These are phyloP conservation scores for Polia nebulosa DNA, from an alignment of 2,888 invertebrate species.

Conservation along the genomic window DNA sequence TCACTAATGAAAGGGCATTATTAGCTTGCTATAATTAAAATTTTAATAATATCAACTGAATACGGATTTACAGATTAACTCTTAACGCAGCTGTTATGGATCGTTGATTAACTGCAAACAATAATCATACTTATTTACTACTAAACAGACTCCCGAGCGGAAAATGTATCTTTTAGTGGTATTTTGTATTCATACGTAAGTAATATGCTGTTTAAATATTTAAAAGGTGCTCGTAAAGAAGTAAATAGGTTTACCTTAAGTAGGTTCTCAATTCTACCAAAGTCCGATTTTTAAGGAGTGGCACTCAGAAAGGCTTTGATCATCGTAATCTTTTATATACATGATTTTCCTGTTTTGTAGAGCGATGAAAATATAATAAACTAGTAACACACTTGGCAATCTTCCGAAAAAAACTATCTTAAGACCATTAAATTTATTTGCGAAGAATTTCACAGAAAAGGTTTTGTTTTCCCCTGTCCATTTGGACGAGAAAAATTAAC, in stretches of 20 bases:
- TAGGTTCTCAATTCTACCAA: neutral
- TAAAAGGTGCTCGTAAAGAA: slow-evolving; percentile 12
- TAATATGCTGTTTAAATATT: slow-evolving; percentile 20
- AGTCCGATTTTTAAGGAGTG: slow-evolving; percentile 3
- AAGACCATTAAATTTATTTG: neutral
- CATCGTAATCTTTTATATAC: neutral
- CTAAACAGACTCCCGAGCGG: neutral
- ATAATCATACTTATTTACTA: slow-evolving; percentile 18
- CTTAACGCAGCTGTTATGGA: slow-evolving; percentile 33
- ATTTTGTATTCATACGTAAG: slow-evolving; percentile 3
- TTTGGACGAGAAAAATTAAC: neutral
- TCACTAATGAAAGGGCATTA: slow-evolving; percentile 41
- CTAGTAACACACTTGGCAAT: neutral
- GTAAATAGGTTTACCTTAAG: slow-evolving; percentile 6
- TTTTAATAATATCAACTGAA: slow-evolving; percentile 45
- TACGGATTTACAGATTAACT: slow-evolving; percentile 40
- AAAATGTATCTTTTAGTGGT: slow-evolving; percentile 28
- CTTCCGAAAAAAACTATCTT: neutral
- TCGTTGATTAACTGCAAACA: slow-evolving; percentile 19
- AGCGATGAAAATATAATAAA: neutral
- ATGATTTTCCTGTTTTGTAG: neutral
- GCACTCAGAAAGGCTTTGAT: slow-evolving; percentile 8
- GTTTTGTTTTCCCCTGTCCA: neutral
- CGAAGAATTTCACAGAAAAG: neutral
- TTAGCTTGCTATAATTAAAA: slow-evolving; percentile 57